Base-by-base conservation (phyloP, 2,888 invertebrate genomes). In the Andrena bicolor region DNA sequence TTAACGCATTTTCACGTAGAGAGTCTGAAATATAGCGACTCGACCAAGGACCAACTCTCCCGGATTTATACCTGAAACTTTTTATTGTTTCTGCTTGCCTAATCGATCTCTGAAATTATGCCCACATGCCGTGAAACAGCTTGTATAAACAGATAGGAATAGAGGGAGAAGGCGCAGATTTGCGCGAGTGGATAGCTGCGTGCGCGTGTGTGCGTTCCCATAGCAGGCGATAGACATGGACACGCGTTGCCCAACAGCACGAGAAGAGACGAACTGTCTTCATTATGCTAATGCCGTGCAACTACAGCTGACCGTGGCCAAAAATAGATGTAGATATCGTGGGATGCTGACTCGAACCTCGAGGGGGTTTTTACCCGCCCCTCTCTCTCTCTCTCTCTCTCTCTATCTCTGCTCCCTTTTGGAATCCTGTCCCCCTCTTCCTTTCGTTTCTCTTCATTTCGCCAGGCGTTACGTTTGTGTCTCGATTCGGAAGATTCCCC, bases 201-300 rank as follows among this genome's bases (percentile, higher is more conserved):
- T 63, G 49, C 23, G 26, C 26, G 60, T 71, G 66, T 48, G 28
- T 56, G 7, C 53, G n/a, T 53, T 20, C 2, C 13, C 48, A 63
- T 85, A 87, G 90, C 87, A 86, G 71, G 83, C 76, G 86, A 88
- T 84, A 85, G 87, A 84, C 89, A 91, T 65, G 69, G 83, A 82
- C 72, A 81, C 65, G 75, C 66, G 84, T 71, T 79, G 71, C 74
- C 69, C 49, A 70, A 66, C 83, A 71, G 78, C 56, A 82, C 72
- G 80, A 84, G 73, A 77, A 65, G 89, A 86, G 80, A 85, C 82
- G 81, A 87, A 79, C 84, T 89, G 83, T 89, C 87, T 92, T 92
- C 93, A 92, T 93, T 93, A 93, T 93, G 93, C 91, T 92, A 92
- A 93, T 93, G 88, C 84, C 87, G 87, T 88, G 90, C 88, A 89